Conservation (phyloP, 2,113 vertebrate species). For the Australoheros scitulus region DNA sequence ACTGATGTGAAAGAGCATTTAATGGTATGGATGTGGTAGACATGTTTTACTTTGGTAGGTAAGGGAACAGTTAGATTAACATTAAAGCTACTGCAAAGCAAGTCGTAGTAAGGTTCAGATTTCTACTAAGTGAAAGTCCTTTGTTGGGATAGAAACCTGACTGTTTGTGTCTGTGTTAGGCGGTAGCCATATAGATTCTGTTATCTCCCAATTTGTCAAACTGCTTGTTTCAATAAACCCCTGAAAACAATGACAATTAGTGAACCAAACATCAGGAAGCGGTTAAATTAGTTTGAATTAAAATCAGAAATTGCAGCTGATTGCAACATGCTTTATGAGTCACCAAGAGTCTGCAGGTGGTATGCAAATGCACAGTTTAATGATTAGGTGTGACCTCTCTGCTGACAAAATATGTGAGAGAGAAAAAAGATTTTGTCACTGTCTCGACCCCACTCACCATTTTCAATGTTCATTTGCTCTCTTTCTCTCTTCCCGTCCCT, state of each 20-base stretch:
- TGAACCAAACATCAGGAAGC: conserved; percentile 1
- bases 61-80: not conserved
- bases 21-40: conserved; percentile 13
- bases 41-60: not conserved
- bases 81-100: not conserved
- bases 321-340: not conserved
- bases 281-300: not conserved
- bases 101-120: not conserved
- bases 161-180: not conserved
- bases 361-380: conserved; percentile 26
- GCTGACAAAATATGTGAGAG: conserved; percentile 14
- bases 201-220: conserved; percentile 2
- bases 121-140: not conserved
- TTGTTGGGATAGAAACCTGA: rapidly evolving
- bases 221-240: conserved; percentile 12
- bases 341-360: not conserved
- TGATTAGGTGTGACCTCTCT: conserved; percentile 9
- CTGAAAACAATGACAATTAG: conserved; percentile 1
- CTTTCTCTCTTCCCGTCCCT: conserved; percentile 8
- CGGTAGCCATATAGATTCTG: conserved; percentile 8
- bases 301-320: conserved; percentile 20
- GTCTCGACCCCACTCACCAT: conserved; percentile 18
- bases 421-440: conserved; percentile 16
- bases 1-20: conserved; percentile 20
- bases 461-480: conserved; percentile 21